Conservation (phyloP, 2,113 vertebrate species). For the Dasyurus viverrinus region DNA sequence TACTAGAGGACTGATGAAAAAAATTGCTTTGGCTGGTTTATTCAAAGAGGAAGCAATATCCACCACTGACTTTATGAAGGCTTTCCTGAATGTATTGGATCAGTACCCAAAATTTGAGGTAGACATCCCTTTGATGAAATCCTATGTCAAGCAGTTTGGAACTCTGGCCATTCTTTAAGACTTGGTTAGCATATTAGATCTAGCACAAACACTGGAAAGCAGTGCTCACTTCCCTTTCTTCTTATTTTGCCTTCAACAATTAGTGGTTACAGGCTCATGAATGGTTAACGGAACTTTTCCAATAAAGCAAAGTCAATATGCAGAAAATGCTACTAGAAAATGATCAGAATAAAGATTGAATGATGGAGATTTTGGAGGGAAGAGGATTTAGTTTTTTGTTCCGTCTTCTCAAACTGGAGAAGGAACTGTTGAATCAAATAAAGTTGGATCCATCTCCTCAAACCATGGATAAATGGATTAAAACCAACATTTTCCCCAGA, state of each 20-base stretch:
- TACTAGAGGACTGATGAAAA: constrained; percentile 95
- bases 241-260: constrained; percentile 98
- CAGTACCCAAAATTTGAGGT: constrained; percentile 98
- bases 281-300: constrained; percentile 97
- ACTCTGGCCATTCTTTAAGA: constrained; percentile 96
- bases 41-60: constrained; percentile 94
- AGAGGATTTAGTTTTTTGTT: constrained; percentile 99
- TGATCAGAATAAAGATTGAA: constrained; percentile 99
- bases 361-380: constrained; percentile 99
- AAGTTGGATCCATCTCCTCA: constrained; percentile 97
- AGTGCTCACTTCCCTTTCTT: constrained; percentile 98
- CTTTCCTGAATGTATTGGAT: constrained; percentile 95
- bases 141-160: constrained; percentile 97
- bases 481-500: constrained; percentile 98
- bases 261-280: constrained; percentile 95
- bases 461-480: constrained; percentile 99
- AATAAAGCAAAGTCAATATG: constrained; percentile 99
- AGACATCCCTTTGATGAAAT: constrained; percentile 98
- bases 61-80: constrained; percentile 99
- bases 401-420: constrained; percentile 98
- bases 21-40: constrained; percentile 93
- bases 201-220: constrained; percentile 97
- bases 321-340: constrained; percentile 99
- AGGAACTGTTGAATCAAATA: constrained; percentile 98
- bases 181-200: constrained; percentile 96